phyloP scores from a whole-genome alignment of 2,113 vertebrate genomes.

The Ammodytes marinus region DNA sequence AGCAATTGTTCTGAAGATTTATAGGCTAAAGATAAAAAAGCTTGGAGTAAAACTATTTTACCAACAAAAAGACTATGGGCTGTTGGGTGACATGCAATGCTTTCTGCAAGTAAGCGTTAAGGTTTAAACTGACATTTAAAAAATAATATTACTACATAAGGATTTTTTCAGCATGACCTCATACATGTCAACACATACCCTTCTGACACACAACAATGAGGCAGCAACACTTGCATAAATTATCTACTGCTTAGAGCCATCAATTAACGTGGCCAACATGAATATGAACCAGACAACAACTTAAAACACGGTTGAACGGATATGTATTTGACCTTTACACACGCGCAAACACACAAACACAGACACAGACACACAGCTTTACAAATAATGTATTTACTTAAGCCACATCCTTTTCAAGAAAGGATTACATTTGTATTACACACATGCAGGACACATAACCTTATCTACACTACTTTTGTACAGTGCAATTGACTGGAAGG shows the following conservation, averaged over 20 bases:
- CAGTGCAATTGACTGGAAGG: constrained; percentile 62
- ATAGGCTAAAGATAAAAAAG: no score
- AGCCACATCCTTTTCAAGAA: constrained; percentile 27
- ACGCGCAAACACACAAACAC: neutral
- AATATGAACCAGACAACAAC: constrained; percentile 43
- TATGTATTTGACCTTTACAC: neutral
- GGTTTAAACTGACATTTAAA: neutral
- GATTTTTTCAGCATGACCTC: neutral
- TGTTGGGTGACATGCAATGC: neutral
- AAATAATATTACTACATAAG: neutral
- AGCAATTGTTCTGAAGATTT: no score
- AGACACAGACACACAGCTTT: neutral
- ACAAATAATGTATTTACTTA: constrained; percentile 1
- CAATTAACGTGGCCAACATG: constrained; percentile 21
- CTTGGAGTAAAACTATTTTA: no score
- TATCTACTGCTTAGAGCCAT: constrained; percentile 22
- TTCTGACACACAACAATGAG: neutral
- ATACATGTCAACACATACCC: constrained; percentile 10
- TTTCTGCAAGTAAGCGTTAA: neutral
- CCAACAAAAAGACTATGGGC: neutral
- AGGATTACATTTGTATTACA: constrained; percentile 23
- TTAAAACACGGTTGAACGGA: constrained; percentile 31
- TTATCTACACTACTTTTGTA: constrained; percentile 48
- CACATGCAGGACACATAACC: constrained; percentile 10
- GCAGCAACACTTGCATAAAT: neutral